These are phyloP conservation scores for Leptinotarsa rubiginosa DNA, from an alignment of 2,888 invertebrate genomes.

Conservation along the genomic window DNA sequence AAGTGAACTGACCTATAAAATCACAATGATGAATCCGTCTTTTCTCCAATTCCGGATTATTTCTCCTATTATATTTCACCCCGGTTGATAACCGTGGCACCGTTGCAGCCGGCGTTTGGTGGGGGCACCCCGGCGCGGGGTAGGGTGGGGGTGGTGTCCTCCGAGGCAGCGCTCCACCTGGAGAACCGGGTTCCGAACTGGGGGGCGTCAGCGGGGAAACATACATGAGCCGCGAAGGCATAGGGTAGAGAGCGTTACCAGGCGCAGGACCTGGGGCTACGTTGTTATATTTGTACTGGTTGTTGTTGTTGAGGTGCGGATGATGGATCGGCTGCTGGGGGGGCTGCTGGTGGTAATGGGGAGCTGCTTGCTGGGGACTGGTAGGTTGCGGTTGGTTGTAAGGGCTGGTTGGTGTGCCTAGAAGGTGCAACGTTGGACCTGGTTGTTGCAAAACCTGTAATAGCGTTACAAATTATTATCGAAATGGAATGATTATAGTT, in stretches of 20 bases:
- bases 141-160: constrained; percentile 84
- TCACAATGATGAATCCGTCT: constrained; percentile 96
- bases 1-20: constrained; percentile 80
- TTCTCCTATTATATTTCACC: constrained; percentile 89
- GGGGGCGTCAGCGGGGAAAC: constrained; percentile 89
- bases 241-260: constrained; percentile 68
- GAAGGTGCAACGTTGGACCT: constrained; percentile 69
- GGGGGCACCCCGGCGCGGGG: constrained; percentile 70
- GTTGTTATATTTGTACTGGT: constrained; percentile 60
- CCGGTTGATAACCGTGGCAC: constrained; percentile 59
- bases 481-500: no score
- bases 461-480: constrained; percentile 2
- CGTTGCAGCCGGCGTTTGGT: constrained; percentile 53
- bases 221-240: constrained; percentile 75
- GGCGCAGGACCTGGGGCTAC: constrained; percentile 62
- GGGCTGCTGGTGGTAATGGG: constrained; percentile 57
- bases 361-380: constrained; percentile 52
- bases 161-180: constrained; percentile 77
- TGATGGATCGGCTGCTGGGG: constrained; percentile 64
- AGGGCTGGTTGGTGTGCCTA: constrained; percentile 69
- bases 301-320: constrained; percentile 67
- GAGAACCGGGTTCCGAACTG: constrained; percentile 88
- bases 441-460: constrained; percentile 63
- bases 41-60: constrained; percentile 97
- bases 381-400: constrained; percentile 62